These are phyloP conservation scores for Rhinophrynus dorsalis DNA, from an alignment of 2,797 vertebrate species.

Conservation along the genomic window DNA sequence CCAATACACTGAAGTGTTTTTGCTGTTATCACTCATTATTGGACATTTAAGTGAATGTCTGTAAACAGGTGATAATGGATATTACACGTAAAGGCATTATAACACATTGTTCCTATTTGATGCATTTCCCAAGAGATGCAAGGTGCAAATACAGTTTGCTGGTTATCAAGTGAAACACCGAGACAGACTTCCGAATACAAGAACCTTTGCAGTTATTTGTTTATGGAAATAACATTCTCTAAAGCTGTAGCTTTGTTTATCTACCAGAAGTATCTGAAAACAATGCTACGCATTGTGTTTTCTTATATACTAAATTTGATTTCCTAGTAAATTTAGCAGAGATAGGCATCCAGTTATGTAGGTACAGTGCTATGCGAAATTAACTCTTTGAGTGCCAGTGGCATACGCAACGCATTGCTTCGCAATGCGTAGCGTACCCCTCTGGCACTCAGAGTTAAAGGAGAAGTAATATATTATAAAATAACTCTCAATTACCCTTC, in stretches of 20 bases:
- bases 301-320: not conserved
- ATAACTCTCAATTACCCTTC: too few species aligned
- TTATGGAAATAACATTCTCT: conserved; percentile 13
- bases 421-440: too few species aligned
- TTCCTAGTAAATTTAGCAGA: conserved; percentile 11
- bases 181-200: not conserved
- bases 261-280: not conserved
- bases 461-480: too few species aligned
- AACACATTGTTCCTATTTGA: conserved; percentile 2
- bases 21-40: conserved; percentile 25
- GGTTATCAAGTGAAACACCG: not conserved
- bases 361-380: conserved; percentile 2
- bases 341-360: not conserved
- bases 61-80: conserved; percentile 35
- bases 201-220: conserved; percentile 3
- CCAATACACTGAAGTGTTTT: not conserved
- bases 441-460: too few species aligned
- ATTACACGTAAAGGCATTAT: not conserved
- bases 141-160: conserved; percentile 7
- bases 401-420: too few species aligned
- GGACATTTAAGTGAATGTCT: conserved; percentile 8
- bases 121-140: not conserved
- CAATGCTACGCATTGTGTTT: conserved; percentile 15
- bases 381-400: too few species aligned
- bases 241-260: not conserved